Base-by-base conservation (phyloP, 2,888 invertebrate genomes). In the Ormia ochracea region DNA sequence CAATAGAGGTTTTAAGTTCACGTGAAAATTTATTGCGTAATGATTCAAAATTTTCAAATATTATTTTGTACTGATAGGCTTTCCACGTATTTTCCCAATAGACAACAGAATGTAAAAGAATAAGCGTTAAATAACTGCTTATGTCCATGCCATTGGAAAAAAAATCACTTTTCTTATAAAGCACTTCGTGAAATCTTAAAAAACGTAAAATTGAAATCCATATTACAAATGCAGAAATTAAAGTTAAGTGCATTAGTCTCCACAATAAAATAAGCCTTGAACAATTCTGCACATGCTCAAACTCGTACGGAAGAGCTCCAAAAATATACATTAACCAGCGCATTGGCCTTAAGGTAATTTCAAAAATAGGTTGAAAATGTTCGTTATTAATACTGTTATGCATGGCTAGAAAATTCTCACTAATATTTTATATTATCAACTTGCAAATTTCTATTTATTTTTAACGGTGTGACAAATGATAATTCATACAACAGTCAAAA, bases 141-240 rank as follows among this genome's bases (percentile, higher is more conserved):
- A 82, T 7, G 43, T 86, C 86, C 26, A 87, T 65, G 2, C 43
- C 31, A 9, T 75, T 82, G 3, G 87, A 86, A 7, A 87, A 82
- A 2, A 43, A 33, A 65, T 86, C 87, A n/a, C 65, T 19, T 2
- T 78, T 54, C 12, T 72, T 72, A 31, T 80, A 75, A 1, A 76
- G 23, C 1, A 76, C 76, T n/a, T 81, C 72, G 33, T 76, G 54
- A 58, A 36, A 72, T 10, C 75, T 45, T 9, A 61, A 12, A 19
- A 80, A 65, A 1, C 78, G 75, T 9, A 78, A 19, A 50, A 74
- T 17, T 4, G 78, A 74, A 36, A 78, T 41, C 56, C 48, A 69
- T 45, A 31, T 58, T 19, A 74, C 50, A 58, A 78, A 69, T 7
- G 28, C 6, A 19, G 61, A 41, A 2, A 74, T 26, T 6, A 78